Conservation (phyloP, 2,797 vertebrate species). For the Sebastes reedi region DNA sequence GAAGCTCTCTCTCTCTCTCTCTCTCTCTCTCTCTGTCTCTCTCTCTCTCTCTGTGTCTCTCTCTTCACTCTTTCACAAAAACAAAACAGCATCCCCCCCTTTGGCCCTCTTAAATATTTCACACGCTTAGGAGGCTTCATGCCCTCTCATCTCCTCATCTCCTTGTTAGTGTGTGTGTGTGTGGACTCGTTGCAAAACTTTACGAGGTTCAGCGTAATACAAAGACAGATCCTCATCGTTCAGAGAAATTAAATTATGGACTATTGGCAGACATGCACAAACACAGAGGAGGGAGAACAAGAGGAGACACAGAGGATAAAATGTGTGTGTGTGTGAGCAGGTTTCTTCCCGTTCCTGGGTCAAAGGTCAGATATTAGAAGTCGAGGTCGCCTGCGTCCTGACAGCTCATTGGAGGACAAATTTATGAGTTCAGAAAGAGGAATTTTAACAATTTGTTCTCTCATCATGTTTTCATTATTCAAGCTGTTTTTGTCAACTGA, state of each 20-base stretch:
- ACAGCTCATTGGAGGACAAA: conserved; percentile 36
- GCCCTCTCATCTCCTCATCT: conserved; percentile 15
- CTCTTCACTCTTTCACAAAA: conserved; percentile 44
- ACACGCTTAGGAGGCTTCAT: conserved; percentile 46
- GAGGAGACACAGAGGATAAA: conserved; percentile 5
- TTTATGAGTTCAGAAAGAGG: conserved; percentile 30
- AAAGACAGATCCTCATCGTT: conserved; percentile 50
- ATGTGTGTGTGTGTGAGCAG: background rate
- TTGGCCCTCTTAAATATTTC: conserved; percentile 62
- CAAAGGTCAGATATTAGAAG: conserved; percentile 33
- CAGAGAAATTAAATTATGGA: conserved; percentile 51
- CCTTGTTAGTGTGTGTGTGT: background rate
- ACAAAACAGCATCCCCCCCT: conserved; percentile 14
- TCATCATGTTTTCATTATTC: conserved; percentile 13
- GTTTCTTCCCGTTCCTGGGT: conserved; percentile 46
- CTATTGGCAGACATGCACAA: conserved; percentile 38
- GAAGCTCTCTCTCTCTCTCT: conserved; percentile 24
- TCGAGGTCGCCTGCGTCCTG: conserved; percentile 28
- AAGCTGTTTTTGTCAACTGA: background rate
- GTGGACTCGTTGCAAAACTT: conserved; percentile 24
- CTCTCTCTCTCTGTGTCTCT: background rate
- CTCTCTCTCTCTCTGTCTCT: background rate
- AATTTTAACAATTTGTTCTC: conserved; percentile 49
- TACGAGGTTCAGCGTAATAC: conserved; percentile 21
- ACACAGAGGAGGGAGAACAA: conserved; percentile 1